Evolutionary conservation across 2,113 vertebrate species (phyloP), one percentile per base, ranked within the genome.

Genomic region (Haemorhous mexicanus): DNA sequence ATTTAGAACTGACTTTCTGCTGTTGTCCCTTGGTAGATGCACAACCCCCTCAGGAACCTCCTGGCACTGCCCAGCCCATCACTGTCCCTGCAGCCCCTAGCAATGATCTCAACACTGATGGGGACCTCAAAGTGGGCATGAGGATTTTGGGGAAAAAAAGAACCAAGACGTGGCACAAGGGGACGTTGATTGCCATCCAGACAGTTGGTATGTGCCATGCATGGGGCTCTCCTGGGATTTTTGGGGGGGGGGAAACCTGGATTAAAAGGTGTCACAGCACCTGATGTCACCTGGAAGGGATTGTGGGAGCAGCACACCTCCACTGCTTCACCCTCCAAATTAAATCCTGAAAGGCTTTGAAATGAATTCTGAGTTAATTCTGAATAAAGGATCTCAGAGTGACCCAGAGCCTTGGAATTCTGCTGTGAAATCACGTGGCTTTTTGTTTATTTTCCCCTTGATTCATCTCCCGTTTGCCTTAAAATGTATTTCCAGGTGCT

Each of bases 141-240:
- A 98, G 96, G 67, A 98, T 99, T 93, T 96, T 99, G 95, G 99
- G 99, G 90, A 99, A 99, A 94, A 99, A 99, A 94, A 98, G 99
- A 72, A 99, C 99, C 33, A 99, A 99, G 95, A 99, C 99, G 0
- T 99, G 99, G 99, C 99, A 99, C 97, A 98, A 97, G 72, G 99
- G 99, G 53, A 98, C 96, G 2, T 98, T 99, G 2, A 98, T 99
- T 12, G 98, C 99, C 22, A 99, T 99, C 96, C 98, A 98, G 91
- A 96, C 98, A 0, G 97, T 99, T 0, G 99, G 99, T 99, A 77
- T 0, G 94, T 96, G 50, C 66, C 1, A 0, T 9, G 55, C 41
- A 13, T 0, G 15, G 41, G 58, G 52, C 43, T 86, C 13, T 26
- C 16, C 1, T 0, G 2, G 5, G 11, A 28, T 30, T n/a, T 15